phyloP scores from a whole-genome alignment of 2,797 vertebrate genomes.

The Eremophila alpestris region DNA sequence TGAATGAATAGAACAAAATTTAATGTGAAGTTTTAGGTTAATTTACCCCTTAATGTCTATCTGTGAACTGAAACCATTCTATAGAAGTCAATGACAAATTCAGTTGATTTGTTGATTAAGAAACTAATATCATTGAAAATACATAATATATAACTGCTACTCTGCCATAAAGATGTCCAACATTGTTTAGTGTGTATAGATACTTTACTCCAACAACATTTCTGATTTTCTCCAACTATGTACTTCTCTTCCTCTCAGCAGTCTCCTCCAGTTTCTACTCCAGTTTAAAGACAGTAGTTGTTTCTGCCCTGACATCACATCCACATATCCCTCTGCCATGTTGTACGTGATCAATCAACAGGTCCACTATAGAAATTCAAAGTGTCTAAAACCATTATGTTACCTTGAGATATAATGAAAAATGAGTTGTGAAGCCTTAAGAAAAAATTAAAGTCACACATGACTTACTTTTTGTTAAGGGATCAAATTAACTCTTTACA shows the following conservation, averaged over 20 bases:
- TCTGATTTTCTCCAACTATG: not conserved
- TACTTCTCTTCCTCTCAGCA: not conserved
- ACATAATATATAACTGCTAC: not conserved
- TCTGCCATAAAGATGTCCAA: not conserved
- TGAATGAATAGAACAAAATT: not conserved
- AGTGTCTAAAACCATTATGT: not conserved
- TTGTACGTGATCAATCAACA: not conserved
- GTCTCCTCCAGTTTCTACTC: not conserved
- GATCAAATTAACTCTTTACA: not conserved
- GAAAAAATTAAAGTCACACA: not conserved
- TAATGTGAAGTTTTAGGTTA: not conserved
- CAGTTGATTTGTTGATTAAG: not conserved
- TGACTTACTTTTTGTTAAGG: not conserved
- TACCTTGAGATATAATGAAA: not conserved
- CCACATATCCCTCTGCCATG: not conserved
- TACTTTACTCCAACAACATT: not conserved
- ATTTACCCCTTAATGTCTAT: not conserved
- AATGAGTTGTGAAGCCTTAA: not conserved
- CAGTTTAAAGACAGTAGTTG: not conserved
- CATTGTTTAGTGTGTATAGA: not conserved
- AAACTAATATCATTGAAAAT: not conserved
- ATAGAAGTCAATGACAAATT: not conserved
- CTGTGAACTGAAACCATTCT: not conserved
- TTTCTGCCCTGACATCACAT: not conserved
- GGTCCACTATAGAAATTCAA: not conserved